Evolutionary conservation across 2,888 invertebrate species (phyloP), one percentile per base, ranked within the genome.

Genomic region (Drosophila hamatofila): DNA sequence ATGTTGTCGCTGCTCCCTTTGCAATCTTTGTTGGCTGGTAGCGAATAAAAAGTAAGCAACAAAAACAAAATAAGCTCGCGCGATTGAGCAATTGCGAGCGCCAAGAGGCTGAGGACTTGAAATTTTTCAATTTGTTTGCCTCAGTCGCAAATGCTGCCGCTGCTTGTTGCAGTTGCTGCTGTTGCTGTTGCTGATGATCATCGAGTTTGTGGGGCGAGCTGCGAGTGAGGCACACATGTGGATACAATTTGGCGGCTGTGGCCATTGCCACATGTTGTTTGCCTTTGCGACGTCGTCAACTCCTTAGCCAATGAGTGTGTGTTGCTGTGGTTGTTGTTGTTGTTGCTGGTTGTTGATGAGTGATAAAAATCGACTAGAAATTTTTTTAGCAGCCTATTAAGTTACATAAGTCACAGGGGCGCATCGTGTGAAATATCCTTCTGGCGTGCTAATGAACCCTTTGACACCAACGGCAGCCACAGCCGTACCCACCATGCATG

Each of bases 51-150:
- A 27, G 25, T 3, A 18, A 25, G 25, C 11, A 48, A 27, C 27
- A 27, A 27, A n/a, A 48, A 27, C 6, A 7, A 30, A 49, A 55
- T 27, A 41, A 55, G 27, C 27, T 49, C 59, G 62, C 75, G 64
- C 80, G 85, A 87, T 85, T 87, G 88, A 87, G 87, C 87, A 89
- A 84, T 83, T 78, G 88, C 70, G 78, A 80, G 87, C 87, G 78
- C 75, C 82, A 81, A 87, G 83, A 84, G 83, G 73, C 75, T 77
- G 87, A 87, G 89, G 87, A 88, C 83, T 87, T 81, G 81, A 75
- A 87, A 81, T 82, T 85, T 88, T 89, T 83, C 83, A 85, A 85
- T 88, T 89, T 87, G 87, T 75, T 84, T 78, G 73, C 81, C 39
- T 39, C 54, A 27, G 25, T 73, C 49, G 66, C 58, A 37, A 75